Conservation (phyloP, 2,888 invertebrate species). For the Ichneumoninae sp. region DNA sequence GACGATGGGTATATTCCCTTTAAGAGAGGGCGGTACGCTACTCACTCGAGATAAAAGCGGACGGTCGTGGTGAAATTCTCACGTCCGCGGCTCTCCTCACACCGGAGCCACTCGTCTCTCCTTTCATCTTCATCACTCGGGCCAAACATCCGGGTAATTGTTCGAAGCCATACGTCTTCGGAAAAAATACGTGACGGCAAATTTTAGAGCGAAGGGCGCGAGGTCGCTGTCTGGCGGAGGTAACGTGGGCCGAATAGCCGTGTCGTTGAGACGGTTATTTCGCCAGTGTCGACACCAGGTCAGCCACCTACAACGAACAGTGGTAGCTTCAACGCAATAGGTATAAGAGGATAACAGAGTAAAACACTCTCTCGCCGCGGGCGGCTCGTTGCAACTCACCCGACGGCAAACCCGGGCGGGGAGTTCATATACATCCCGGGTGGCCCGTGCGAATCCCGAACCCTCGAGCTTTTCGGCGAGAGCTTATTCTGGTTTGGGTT, state of each 20-base stretch:
- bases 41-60: slow-evolving; percentile 22
- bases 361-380: slow-evolving; percentile 71
- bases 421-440: slow-evolving; percentile 14
- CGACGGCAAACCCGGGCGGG: background rate
- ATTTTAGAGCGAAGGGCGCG: slow-evolving; percentile 4
- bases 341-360: slow-evolving; percentile 76
- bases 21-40: slow-evolving; percentile 25
- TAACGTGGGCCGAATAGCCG: background rate
- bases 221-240: background rate
- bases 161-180: slow-evolving; percentile 13
- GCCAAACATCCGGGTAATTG: slow-evolving; percentile 23
- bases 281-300: background rate
- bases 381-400: slow-evolving; percentile 31
- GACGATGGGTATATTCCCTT: slow-evolving; percentile 26
- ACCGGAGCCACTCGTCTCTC: background rate
- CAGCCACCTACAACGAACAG: slow-evolving; percentile 13
- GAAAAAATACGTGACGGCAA: background rate
- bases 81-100: slow-evolving; percentile 17
- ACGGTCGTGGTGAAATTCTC: slow-evolving; percentile 27
- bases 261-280: background rate
- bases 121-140: slow-evolving; percentile 34
- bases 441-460: slow-evolving; percentile 67
- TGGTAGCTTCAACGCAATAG: background rate
- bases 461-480: slow-evolving; percentile 68
- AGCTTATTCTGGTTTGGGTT: slow-evolving; percentile 56